Base-by-base conservation (phyloP, 2,888 invertebrate species). In the Ypsolopha scabrella region DNA sequence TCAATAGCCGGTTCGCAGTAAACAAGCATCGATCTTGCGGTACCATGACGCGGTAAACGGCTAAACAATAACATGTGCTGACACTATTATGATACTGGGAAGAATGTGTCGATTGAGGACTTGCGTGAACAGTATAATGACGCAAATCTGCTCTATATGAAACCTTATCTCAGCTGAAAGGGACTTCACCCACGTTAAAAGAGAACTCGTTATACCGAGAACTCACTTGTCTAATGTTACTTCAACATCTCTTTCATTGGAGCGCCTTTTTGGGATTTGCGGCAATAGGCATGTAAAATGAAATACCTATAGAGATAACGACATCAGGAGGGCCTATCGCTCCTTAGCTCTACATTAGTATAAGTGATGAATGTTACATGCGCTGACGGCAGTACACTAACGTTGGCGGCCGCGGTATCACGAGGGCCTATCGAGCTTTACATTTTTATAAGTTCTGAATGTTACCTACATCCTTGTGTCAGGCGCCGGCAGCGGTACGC, bases 301-400 rank as follows among this genome's bases (percentile, higher is more conserved):
- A n/a, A n/a, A n/a, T n/a, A n/a, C n/a, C n/a, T n/a, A n/a, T n/a
- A n/a, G n/a, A n/a, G n/a, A n/a, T n/a, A n/a, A n/a, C n/a, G 24
- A 24, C 24, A 24, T 24, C 24, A 24, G 24, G 24, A 24, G 24
- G 24, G 24, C 24, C 24, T 24, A 24, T 24, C 4, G 24, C 24
- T 24, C 24, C 24, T 24, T 2, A 24, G 24, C 24, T 24, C 24
- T 24, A 24, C 24, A 24, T 24, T 24, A 2, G 24, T 24, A 24
- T 24, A 24, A 24, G 24, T 24, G 4, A 24, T 24, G 24, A 24
- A 24, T 24, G 24, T 24, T 55, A 67, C 76, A 77, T 58, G 87
- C 64, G 81, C 72, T 6, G 80, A 78, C 50, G 74, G 69, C 60
- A 79, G 62, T 33, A 85, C 79, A 75, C 80, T 88, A 72, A 87